phyloP scores from a whole-genome alignment of 2,797 vertebrate species.

The Arrhamphus sclerolepis region DNA sequence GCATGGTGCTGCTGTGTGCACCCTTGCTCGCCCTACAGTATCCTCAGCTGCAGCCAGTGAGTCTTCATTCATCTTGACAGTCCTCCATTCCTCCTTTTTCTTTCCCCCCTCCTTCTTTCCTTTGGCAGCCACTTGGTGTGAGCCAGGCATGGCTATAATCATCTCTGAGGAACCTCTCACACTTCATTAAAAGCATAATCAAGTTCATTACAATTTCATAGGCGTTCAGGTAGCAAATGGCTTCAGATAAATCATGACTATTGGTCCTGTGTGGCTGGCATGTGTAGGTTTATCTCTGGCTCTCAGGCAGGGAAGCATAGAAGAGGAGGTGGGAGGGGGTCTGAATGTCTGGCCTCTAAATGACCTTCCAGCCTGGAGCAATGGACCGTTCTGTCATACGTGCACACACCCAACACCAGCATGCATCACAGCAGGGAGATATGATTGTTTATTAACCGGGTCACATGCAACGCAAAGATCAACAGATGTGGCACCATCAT shows the following conservation, averaged over 20 bases:
- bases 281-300: conserved; percentile 77
- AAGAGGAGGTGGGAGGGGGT: conserved; percentile 15
- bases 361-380: conserved; percentile 66
- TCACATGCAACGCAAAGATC: conserved; percentile 9
- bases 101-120: conserved; percentile 8
- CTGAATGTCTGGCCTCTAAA: conserved; percentile 73
- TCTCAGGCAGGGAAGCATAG: conserved; percentile 64
- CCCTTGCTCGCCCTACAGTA: conserved; percentile 27
- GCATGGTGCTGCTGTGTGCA: conserved; percentile 21
- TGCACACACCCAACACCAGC: conserved; percentile 10
- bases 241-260: conserved; percentile 80
- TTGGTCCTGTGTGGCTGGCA: conserved; percentile 71
- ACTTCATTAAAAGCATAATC: conserved; percentile 87
- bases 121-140: conserved; percentile 36
- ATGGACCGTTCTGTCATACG: conserved; percentile 35
- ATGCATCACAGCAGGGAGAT: conserved; percentile 9
- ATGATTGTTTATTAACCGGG: conserved; percentile 11
- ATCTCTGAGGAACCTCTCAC: conserved; percentile 80
- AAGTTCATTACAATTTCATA: conserved; percentile 85
- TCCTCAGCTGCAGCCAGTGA: conserved; percentile 39
- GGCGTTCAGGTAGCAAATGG: conserved; percentile 82
- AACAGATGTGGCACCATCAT: conserved; percentile 16
- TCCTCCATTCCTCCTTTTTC: conserved; percentile 29
- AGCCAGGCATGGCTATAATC: conserved; percentile 72
- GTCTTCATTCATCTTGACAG: conserved; percentile 61